Evolutionary conservation across 2,888 invertebrate genomes (phyloP), one percentile per base, ranked within the genome.

Genomic region (Standfussiana lucernea): DNA sequence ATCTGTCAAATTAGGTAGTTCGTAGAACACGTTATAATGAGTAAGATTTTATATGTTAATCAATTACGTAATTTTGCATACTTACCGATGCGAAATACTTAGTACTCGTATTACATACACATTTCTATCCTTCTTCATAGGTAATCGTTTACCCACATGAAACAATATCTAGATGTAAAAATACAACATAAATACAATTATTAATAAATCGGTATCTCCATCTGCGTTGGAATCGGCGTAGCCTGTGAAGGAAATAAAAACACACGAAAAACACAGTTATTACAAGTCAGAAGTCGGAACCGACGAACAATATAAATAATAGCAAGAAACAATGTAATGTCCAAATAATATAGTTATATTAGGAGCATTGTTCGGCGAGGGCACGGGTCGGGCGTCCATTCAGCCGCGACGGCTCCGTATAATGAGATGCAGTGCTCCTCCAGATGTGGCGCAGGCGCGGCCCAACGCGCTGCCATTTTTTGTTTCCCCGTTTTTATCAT

Each of bases 371-470:
- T 93, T 88, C 90, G 90, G 90, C 85, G 88, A 84, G 90, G 93
- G 90, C 91, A 88, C 91, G 90, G 89, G 90, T 87, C 90, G 91
- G 90, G 90, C 88, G 91, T 89, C 92, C 94, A 93, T 91, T 94
- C 93, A 94, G 90, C 94, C 95, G 95, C 91, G 94, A 95, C 95
- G 92, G 94, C 92, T 93, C 92, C 93, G 93, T 93, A 94, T 95
- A 95, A 95, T 95, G 94, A 95, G 94, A 95, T 95, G 95, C 96
- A 95, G 93, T 94, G 93, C 94, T 93, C 93, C 93, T 92, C 95
- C 96, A 96, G 95, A 96, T 96, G 96, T 94, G 94, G 93, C 95
- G 94, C 96, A 96, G 95, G 94, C 96, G 96, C 94, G 94, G 93
- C 95, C 92, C 86, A 89, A 92, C 89, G 89, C 91, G 90, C 90